Base-by-base conservation (phyloP, 2,113 vertebrate genomes). In the Oostethus manadensis region DNA sequence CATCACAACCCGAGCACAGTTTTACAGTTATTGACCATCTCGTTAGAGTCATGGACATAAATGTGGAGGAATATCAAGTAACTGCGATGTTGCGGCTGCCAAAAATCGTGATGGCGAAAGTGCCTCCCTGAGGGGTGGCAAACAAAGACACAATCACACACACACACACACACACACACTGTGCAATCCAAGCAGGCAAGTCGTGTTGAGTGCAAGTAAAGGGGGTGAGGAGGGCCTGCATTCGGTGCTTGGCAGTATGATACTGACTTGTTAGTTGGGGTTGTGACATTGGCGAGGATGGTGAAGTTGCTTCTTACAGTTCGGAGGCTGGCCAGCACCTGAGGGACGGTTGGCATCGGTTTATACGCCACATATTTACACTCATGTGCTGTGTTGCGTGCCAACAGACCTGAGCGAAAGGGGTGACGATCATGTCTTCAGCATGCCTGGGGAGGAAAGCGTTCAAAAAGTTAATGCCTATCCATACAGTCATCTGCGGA, bases 271-370 rank as follows among this genome's bases (percentile, higher is more conserved):
- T 92, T 93, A 73, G 93, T 92, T 81, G 93, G 89, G 65, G 93
- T 90, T 63, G 90, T 92, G 76, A 95, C 92, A 74, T 94, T 96
- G 87, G 93, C 93, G 81, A 97, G 91, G 87, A 97, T 93, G 68
- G 94, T 94, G 87, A 96, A 95, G 90, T 97, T 96, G 87, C 91
- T 95, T 86, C 94, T 93, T 74, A 97, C 93, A 42, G 93, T 94
- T 80, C 93, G 91, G 74, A 96, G 92, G 79, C 94, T 97, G 80
- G 94, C 92, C 91, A 97, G 89, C 86, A 97, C 93, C 94, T 97
- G 79, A 58, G 49, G 47, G 76, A 60, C 45, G 49, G 58, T 49
- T 58, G 46, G 16, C 14, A 29, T 20, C 9, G 6, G 38, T 42
- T 42, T 5, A 33, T 7, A 42, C 38, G 10, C 38, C 38, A 42